Base-by-base conservation (phyloP, 2,888 invertebrate species). In the Phania funesta region DNA sequence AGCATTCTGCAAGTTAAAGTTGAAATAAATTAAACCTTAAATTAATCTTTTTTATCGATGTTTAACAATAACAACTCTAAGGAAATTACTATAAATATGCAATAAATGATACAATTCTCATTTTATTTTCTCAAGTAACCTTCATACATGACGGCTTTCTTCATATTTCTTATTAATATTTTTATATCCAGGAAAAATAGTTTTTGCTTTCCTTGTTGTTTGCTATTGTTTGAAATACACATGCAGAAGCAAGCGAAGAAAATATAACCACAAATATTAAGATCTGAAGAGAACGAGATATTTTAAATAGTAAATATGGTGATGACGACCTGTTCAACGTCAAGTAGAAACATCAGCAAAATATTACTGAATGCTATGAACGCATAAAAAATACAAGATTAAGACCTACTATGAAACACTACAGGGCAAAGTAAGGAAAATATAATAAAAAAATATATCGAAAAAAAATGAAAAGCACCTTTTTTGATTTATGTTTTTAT, bases 91-190 rank as follows among this genome's bases (percentile, higher is more conserved):
- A 26, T 26, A 26, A 26, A 26, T n/a, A 26, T 26, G 6, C 26
- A 9, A 2, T 35, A 7, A 18, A 68, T 9, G 56, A 65, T 18
- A 0, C 24, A 46, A 16, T 26, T 35, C 35, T 44, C 16, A 73
- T 73, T 64, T 16, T 6, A 29, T 0, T 32, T 56, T 38, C n/a
- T 58, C 1, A 16, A 24, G 26, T 62, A 77, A 77, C 76, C 76
- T 77, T 77, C 68, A 70, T 62, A 52, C 70, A 68, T 77, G 76
- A 77, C 76, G 68, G 46, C 62, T 32, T 68, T 68, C 20, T 22
- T 18, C 16, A 44, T 18, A 13, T 62, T 38, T 67, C 44, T 46
- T 75, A 24, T 58, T 75, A 41, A 67, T 41, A 50, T 67, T 50
- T 58, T 16, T 38, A 35, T 46, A n/a, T n/a, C n/a, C n/a, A 24